phyloP scores from a whole-genome alignment of 1,140 invertebrate genomes.

The Tenebrio molitor region DNA sequence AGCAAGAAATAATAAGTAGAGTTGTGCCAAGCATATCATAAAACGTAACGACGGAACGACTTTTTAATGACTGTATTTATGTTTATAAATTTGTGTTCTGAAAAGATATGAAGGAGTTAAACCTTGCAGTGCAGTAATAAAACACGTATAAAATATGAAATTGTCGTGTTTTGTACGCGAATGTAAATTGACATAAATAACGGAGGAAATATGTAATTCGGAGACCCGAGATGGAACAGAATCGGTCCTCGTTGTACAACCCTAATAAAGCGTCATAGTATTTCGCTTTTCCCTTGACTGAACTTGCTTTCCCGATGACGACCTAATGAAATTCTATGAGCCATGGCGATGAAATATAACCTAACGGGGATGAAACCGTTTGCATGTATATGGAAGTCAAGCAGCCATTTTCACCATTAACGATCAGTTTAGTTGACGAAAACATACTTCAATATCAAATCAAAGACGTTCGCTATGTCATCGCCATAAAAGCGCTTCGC shows the following conservation, averaged over 20 bases:
- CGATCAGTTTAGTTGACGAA: constrained; percentile 48
- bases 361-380: constrained; percentile 49
- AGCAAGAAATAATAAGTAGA: constrained; percentile 23
- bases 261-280: constrained; percentile 54
- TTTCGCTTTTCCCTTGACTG: constrained; percentile 55
- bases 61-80: constrained; percentile 46
- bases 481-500: constrained; percentile 27
- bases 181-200: constrained; percentile 47
- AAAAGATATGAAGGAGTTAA: constrained; percentile 46
- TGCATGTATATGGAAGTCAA: constrained; percentile 51
- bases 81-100: constrained; percentile 41
- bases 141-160: constrained; percentile 46
- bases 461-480: constrained; percentile 46
- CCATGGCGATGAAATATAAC: constrained; percentile 60
- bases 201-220: constrained; percentile 43
- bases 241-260: constrained; percentile 35
- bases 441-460: constrained; percentile 52
- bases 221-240: constrained; percentile 26
- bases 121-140: constrained; percentile 39
- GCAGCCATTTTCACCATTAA: constrained; percentile 48
- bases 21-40: constrained; percentile 22
- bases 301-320: constrained; percentile 55
- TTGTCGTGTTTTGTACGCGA: constrained; percentile 40
- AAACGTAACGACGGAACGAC: constrained; percentile 38
- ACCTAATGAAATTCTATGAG: constrained; percentile 63